Evolutionary conservation across 2,888 invertebrate genomes (phyloP).

Genomic region (Brachycybe producta): DNA sequence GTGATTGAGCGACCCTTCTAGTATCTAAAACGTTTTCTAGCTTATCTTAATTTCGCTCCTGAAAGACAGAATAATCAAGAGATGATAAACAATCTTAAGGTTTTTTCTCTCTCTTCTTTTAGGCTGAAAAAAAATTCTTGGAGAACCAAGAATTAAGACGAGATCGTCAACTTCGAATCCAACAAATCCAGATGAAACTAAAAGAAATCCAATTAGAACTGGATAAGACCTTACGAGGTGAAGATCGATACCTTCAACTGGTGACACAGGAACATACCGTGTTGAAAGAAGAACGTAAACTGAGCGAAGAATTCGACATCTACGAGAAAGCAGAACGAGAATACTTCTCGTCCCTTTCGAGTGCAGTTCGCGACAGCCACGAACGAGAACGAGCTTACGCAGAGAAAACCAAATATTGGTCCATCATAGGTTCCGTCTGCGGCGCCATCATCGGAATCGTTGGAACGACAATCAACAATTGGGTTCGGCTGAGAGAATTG

Average conservation of each 20-base stretch:
- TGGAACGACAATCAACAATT: constrained; percentile 52
- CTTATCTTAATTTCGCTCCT: no score
- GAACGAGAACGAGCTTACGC: constrained; percentile 68
- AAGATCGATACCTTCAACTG: constrained; percentile 57
- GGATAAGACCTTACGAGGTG: constrained; percentile 61
- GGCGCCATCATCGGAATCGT: constrained; percentile 49
- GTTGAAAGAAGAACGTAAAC: constrained; percentile 37
- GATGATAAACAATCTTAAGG: neutral
- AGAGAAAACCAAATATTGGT: constrained; percentile 74
- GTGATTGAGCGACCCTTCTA: no score
- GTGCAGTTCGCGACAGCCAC: constrained; percentile 64
- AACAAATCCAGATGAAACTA: constrained; percentile 47
- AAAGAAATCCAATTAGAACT: constrained; percentile 60
- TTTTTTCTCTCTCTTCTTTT: neutral
- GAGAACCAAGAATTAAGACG: constrained; percentile 52
- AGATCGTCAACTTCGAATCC: constrained; percentile 47
- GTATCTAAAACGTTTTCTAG: no score
- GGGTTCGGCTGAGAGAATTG: constrained; percentile 50
- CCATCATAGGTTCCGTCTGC: constrained; percentile 55
- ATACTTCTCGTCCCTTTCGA: constrained; percentile 55
- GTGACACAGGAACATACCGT: constrained; percentile 54
- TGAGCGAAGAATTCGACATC: constrained; percentile 47
- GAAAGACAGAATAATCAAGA: no score
- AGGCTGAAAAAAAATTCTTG: constrained; percentile 48
- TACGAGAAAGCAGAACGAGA: constrained; percentile 63